A percentile compares a stretch with the other conserved stretches of the same genome.
Conservation (phyloP, 2,888 invertebrate genomes). For the Prosopocoilus inquinatus region DNA sequence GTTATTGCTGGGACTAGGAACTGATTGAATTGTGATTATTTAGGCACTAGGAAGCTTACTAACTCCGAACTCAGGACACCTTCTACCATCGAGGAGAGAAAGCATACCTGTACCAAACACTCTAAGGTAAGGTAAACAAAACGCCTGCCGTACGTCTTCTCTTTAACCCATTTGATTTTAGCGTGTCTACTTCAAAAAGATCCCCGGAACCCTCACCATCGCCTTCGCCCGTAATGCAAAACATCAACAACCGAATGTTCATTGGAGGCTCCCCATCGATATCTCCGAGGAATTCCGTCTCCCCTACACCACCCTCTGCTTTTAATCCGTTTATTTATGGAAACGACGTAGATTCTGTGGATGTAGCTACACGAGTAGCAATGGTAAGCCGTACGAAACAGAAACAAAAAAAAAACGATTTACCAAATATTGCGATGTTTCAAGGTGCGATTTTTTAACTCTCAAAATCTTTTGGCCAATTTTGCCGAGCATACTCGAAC, state of each 20-base stretch:
- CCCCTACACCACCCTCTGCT: conserved; percentile 53
- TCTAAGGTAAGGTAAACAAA: conserved; percentile 37
- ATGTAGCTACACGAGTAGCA: conserved; percentile 95
- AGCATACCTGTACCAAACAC: conserved; percentile 59
- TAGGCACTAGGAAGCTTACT: conserved; percentile 81
- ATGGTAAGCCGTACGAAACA: conserved; percentile 65
- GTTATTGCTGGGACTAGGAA: too few species aligned
- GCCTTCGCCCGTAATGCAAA: conserved; percentile 25
- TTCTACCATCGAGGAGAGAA: conserved; percentile 67
- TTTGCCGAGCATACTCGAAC: conserved; percentile 98
- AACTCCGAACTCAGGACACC: conserved; percentile 59
- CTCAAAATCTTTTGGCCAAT: conserved; percentile 93
- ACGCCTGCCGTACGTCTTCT: background rate
- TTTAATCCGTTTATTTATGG: conserved; percentile 90
- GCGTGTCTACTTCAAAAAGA: conserved; percentile 48
- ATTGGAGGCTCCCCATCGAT: conserved; percentile 23
- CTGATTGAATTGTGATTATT: conserved; percentile 6
- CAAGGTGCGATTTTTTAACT: conserved; percentile 96
- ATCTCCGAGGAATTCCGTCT: conserved; percentile 32
- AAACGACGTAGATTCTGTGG: conserved; percentile 96
- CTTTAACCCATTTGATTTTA: conserved; percentile 28
- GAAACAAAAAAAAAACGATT: background rate
- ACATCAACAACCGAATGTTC: conserved; percentile 29
- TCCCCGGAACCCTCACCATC: conserved; percentile 40
- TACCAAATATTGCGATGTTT: conserved; percentile 23